phyloP scores from a whole-genome alignment of 2,888 invertebrate genomes.

The Mamestra brassicae region DNA sequence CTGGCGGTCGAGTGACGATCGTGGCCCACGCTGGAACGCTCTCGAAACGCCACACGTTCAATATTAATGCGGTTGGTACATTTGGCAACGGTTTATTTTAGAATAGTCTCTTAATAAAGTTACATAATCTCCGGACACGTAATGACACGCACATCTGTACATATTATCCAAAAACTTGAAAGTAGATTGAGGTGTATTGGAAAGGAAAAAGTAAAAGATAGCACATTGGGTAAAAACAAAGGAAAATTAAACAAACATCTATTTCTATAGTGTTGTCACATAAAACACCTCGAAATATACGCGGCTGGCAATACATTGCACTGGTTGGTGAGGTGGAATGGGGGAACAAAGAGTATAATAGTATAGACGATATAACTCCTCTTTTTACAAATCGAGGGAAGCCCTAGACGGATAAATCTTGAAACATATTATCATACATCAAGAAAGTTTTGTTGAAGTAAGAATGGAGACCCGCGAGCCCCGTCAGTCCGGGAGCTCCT shows the following conservation, averaged over 20 bases:
- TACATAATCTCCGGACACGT: not conserved
- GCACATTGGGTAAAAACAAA: not conserved
- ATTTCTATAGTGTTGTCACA: not conserved
- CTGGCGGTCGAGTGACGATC: not conserved
- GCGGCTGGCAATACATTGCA: not conserved
- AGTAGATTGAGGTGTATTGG: not conserved
- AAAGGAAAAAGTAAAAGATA: not conserved
- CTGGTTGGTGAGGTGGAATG: not conserved
- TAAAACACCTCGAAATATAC: not conserved
- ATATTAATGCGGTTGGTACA: not conserved
- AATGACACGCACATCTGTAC: too few relatives aligned
- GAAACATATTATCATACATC: conserved; percentile 48
- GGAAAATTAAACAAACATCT: not conserved
- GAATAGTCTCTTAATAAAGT: not conserved
- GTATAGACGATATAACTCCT: not conserved
- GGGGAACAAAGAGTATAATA: not conserved
- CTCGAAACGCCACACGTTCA: not conserved
- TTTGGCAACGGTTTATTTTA: not conserved
- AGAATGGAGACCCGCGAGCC: not conserved
- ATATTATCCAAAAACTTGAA: not conserved
- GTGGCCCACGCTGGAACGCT: not conserved
- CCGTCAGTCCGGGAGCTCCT: not conserved
- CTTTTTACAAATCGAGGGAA: conserved; percentile 39
- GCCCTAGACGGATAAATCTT: conserved; percentile 47
- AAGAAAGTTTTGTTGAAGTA: conserved; percentile 41